A percentile compares a stretch with the other conserved stretches of the same genome.
Conservation (phyloP, 2,797 vertebrate genomes). For the Megaceryle alcyon region DNA sequence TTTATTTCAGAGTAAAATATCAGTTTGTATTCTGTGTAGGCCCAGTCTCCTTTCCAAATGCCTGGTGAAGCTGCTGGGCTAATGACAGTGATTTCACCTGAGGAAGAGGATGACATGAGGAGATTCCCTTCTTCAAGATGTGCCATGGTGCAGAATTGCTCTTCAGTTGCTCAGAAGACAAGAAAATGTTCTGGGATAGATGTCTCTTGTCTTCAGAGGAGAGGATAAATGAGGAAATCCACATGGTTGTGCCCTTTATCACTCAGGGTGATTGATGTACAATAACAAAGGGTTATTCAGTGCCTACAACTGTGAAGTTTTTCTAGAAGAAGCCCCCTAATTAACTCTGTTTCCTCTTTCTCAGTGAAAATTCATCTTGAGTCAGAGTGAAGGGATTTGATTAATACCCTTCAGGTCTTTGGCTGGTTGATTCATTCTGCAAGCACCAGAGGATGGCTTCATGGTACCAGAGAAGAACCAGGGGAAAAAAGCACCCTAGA, state of each 20-base stretch:
- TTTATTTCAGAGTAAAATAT: background rate
- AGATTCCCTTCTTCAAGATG: background rate
- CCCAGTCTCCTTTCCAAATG: background rate
- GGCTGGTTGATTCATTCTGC: background rate
- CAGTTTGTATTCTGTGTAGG: background rate
- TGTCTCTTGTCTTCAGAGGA: background rate
- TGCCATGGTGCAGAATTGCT: background rate
- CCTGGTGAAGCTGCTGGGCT: accelerated
- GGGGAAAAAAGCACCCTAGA: background rate
- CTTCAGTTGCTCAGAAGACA: background rate
- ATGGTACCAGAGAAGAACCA: background rate
- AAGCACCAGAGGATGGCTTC: background rate
- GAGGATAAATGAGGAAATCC: background rate
- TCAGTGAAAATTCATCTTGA: background rate
- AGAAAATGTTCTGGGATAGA: background rate
- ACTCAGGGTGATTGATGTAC: background rate
- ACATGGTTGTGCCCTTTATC: background rate
- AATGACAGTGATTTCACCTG: background rate
- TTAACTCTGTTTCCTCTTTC: background rate
- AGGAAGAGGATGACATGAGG: background rate
- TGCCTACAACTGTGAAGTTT: background rate
- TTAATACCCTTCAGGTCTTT: background rate
- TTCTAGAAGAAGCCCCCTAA: background rate
- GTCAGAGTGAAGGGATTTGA: background rate
- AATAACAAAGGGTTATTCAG: background rate